Evolutionary conservation across 2,113 vertebrate genomes (phyloP), one percentile per base, ranked within the genome.

Genomic region (Psettodes erumei): DNA sequence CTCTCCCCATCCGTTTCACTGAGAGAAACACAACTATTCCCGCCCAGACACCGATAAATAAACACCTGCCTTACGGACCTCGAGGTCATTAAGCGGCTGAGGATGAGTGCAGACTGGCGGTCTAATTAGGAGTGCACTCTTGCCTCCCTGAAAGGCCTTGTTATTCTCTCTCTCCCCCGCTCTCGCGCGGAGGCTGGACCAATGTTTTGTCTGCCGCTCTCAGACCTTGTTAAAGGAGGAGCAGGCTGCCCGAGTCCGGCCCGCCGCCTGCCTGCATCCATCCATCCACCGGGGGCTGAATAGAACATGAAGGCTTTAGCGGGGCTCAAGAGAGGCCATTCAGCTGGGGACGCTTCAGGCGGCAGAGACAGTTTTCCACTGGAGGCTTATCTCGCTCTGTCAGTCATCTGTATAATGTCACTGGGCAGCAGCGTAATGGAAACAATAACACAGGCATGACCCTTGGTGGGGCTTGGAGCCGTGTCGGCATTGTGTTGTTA

Each of bases 81-180:
- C 1, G 2, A 42, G 78, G 77, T 87, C 72, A 48, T 88, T 87
- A 89, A 84, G 70, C 82, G 25, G 59, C n/a, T 48, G 68, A 66
- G 71, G 66, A 73, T 63, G 60, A 78, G 74, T 58, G 71, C 65
- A 70, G 76, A 38, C 38, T 33, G 63, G 67, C 45, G 48, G 64
- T 59, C 82, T 90, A 89, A 90, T 88, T 85, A 89, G 84, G 55
- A n/a, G 77, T 32, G 11, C 35, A 33, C 72, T 42, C 63, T 55
- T 69, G 42, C 68, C 37, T 77, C 59, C 38, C 77, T 60, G 85
- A 86, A 83, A 66, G 77, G 64, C 70, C 71, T 86, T 75, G 77
- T 84, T 90, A 78, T 84, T 83, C 83, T 83, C 69, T 58, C 32
- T 32, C 54, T 21, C 25, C n/a, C n/a, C n/a, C n/a, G 21, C 54